Conservation (phyloP, 2,888 invertebrate species). For the Pegoplata infirma region DNA sequence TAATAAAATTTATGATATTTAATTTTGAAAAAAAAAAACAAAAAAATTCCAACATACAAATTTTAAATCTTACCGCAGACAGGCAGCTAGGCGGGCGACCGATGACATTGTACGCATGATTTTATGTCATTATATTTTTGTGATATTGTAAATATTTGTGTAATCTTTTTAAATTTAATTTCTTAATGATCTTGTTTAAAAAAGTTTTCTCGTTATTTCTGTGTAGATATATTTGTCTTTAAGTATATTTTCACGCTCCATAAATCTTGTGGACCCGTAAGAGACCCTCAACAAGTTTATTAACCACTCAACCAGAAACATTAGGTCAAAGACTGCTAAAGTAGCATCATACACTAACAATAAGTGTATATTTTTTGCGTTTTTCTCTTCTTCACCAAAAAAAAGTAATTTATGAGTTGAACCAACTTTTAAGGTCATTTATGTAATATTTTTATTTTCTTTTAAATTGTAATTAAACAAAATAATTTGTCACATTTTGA, state of each 20-base stretch:
- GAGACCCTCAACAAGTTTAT: constrained; percentile 59
- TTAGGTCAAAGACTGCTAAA: constrained; percentile 57
- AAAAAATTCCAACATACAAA: constrained; percentile 5
- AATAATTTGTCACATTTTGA: constrained; percentile 35
- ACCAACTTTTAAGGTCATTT: constrained; percentile 50
- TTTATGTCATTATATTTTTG: constrained; percentile 4
- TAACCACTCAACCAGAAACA: constrained; percentile 48
- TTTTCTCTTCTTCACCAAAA: constrained; percentile 17
- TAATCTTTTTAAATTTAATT: constrained; percentile 15
- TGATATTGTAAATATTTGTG: constrained; percentile 29
- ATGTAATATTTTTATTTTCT: constrained; percentile 17
- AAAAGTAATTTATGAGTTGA: constrained; percentile 32
- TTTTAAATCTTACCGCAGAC: constrained; percentile 27
- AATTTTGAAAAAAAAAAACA: constrained; percentile 1
- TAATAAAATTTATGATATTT: constrained; percentile 45
- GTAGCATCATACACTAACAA: too few species aligned
- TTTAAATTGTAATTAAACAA: constrained; percentile 23
- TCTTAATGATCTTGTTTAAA: constrained; percentile 25
- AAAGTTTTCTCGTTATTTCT: not conserved
- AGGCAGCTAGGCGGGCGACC: not conserved
- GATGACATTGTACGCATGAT: constrained; percentile 34
- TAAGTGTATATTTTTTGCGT: constrained; percentile 4
- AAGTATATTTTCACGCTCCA: constrained; percentile 40
- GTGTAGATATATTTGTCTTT: too few species aligned
- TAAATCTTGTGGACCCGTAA: constrained; percentile 46